These are phyloP conservation scores for Halocaridina rubra DNA, from an alignment of 2,888 invertebrate genomes.

Conservation along the genomic window DNA sequence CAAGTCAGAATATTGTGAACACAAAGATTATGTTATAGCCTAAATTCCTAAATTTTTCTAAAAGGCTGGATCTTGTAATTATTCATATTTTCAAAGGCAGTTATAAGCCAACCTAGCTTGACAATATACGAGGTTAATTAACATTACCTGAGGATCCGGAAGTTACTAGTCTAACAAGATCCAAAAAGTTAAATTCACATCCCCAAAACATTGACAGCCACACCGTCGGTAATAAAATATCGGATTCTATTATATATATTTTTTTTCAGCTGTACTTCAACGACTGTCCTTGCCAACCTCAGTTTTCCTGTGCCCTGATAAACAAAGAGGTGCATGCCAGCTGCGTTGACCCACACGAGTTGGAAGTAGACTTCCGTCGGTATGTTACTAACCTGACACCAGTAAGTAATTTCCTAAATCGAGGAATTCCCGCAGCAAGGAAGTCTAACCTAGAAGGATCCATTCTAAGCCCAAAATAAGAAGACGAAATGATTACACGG, in stretches of 20 bases:
- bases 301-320: background rate
- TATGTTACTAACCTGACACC: background rate
- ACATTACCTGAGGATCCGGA: too few relatives aligned
- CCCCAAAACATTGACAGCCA: too few relatives aligned
- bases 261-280: background rate
- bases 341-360: background rate
- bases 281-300: background rate
- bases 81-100: too few relatives aligned
- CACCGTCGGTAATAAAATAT: background rate
- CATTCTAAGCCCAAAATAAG: background rate
- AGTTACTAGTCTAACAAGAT: too few relatives aligned
- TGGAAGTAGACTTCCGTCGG: background rate
- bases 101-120: too few relatives aligned
- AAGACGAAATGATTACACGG: background rate
- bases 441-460: background rate
- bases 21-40: too few relatives aligned
- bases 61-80: too few relatives aligned
- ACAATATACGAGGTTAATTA: too few relatives aligned
- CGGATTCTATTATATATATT: background rate
- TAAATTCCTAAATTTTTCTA: too few relatives aligned
- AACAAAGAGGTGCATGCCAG: background rate
- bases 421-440: background rate
- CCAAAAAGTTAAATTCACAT: too few relatives aligned
- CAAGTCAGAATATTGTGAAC: too few relatives aligned
- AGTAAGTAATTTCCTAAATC: background rate